Conservation (phyloP, 2,113 vertebrate species). For the Rissa tridactyla region DNA sequence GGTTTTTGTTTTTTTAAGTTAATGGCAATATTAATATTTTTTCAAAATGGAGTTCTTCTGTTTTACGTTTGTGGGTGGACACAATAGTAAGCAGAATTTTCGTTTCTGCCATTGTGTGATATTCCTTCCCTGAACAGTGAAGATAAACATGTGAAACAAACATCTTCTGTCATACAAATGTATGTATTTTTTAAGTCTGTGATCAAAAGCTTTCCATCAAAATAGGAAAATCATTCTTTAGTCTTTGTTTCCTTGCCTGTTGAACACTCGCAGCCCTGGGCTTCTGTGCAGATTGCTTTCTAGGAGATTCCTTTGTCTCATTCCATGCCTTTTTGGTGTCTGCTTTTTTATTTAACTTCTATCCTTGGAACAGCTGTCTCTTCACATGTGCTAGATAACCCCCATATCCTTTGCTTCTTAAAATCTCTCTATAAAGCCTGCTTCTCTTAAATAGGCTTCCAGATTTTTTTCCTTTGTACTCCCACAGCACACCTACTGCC, state of each 20-base stretch:
- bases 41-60: not conserved
- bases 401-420: not conserved
- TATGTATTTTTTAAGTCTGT: not conserved
- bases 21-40: not conserved
- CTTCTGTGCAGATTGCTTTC: not conserved
- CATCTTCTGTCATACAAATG: not conserved
- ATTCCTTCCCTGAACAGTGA: not conserved
- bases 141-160: not conserved
- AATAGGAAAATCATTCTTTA: not conserved
- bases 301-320: not conserved
- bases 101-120: fast-evolving
- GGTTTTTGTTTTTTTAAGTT: not conserved
- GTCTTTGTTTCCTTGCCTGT: not conserved
- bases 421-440: not conserved
- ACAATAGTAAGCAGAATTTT: not conserved
- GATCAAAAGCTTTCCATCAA: not conserved
- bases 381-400: not conserved
- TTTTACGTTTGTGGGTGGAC: not conserved
- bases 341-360: not conserved
- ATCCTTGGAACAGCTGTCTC: not conserved
- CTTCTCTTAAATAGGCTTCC: not conserved
- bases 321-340: not conserved
- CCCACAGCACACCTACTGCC: not conserved
- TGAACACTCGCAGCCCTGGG: not conserved
- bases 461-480: not conserved